Evolutionary conservation across 2,888 invertebrate genomes (phyloP).

Genomic region (Diloba caeruleocephala): DNA sequence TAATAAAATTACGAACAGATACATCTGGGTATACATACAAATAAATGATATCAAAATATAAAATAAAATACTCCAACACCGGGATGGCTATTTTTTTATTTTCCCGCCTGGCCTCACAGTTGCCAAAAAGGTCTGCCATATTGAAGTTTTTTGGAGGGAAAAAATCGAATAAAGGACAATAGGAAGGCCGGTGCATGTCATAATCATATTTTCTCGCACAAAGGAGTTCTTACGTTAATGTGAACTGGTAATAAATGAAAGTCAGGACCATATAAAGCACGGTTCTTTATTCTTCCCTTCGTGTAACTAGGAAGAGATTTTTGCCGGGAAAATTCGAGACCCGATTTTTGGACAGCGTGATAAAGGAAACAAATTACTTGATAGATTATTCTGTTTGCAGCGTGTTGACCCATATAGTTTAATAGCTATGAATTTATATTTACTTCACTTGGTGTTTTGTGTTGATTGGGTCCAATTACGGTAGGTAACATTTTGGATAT

Average conservation of each 20-base stretch:
- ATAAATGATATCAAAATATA: slow-evolving; percentile 45
- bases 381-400: slow-evolving; percentile 48
- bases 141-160: slow-evolving; percentile 72
- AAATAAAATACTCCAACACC: slow-evolving; percentile 39
- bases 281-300: slow-evolving; percentile 57
- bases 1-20: not conserved
- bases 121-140: slow-evolving; percentile 71
- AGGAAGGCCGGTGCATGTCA: slow-evolving; percentile 78
- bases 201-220: slow-evolving; percentile 86
- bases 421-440: slow-evolving; percentile 30
- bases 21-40: slow-evolving; percentile 1
- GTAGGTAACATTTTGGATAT: too few species aligned
- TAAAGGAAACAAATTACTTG: slow-evolving; percentile 52
- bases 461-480: not conserved
- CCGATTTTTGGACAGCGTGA: slow-evolving; percentile 46
- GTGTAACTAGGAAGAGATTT: slow-evolving; percentile 39
- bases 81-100: slow-evolving; percentile 62
- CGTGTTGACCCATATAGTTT: slow-evolving; percentile 35
- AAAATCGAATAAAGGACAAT: slow-evolving; percentile 86
- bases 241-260: slow-evolving; percentile 82
- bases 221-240: slow-evolving; percentile 86
- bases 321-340: slow-evolving; percentile 28
- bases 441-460: slow-evolving; percentile 7
- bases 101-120: slow-evolving; percentile 58
- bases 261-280: slow-evolving; percentile 72